A percentile compares a stretch with the other conserved stretches of the same genome.
These are phyloP conservation scores for Watsonalla binaria DNA, from an alignment of 2,888 invertebrate species.

Conservation along the genomic window DNA sequence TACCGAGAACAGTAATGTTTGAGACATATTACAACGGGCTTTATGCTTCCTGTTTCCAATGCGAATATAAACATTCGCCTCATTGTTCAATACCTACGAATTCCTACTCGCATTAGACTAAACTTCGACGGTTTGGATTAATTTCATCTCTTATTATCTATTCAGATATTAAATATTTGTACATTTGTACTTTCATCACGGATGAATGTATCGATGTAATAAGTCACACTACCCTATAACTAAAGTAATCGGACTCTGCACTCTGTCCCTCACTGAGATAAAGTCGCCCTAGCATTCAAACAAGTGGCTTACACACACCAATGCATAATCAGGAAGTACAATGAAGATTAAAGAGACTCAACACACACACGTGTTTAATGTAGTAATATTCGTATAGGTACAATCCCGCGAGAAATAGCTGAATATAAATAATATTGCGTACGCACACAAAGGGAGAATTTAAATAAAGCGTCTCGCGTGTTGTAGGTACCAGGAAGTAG, in stretches of 20 bases:
- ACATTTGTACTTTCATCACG: too few relatives aligned
- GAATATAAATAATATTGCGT: conserved; percentile 72
- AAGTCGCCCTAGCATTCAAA: conserved; percentile 77
- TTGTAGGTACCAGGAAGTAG: conserved; percentile 74
- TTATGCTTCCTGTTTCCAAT: conserved; percentile 74
- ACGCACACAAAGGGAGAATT: conserved; percentile 71
- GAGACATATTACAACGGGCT: conserved; percentile 64
- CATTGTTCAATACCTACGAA: conserved; percentile 41
- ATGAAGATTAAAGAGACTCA: conserved; percentile 74
- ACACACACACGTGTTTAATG: conserved; percentile 65
- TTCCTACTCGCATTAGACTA: conserved; percentile 3
- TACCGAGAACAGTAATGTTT: conserved; percentile 65
- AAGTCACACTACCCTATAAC: conserved; percentile 35
- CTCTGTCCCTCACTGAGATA: conserved; percentile 75
- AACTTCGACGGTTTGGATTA: background rate
- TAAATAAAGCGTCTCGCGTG: conserved; percentile 75
- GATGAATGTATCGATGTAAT: background rate
- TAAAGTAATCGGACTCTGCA: conserved; percentile 76
- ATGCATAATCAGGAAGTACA: conserved; percentile 73
- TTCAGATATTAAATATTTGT: too few relatives aligned
- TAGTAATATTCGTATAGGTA: conserved; percentile 66
- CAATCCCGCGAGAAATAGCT: conserved; percentile 50
- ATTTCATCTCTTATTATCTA: too few relatives aligned
- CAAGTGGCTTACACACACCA: conserved; percentile 75
- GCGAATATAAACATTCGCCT: conserved; percentile 63